Evolutionary conservation across 92 coral and sea anemone species (phyloP).

Genomic region (Montipora capitata): DNA sequence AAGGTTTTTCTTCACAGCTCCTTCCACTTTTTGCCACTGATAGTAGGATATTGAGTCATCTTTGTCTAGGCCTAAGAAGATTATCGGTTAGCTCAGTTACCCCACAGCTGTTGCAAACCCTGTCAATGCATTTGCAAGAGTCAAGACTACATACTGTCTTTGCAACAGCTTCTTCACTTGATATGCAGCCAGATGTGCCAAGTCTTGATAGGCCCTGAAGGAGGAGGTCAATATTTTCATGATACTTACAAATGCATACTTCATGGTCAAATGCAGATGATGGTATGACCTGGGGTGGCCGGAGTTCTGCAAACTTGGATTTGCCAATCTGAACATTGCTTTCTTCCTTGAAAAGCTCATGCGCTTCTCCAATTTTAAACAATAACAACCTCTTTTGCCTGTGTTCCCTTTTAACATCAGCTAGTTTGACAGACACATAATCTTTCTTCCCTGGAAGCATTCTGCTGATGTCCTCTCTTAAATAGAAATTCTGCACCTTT

Average conservation of each 20-base stretch:
- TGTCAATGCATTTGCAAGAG: conserved; percentile 39
- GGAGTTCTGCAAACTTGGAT: conserved; percentile 72
- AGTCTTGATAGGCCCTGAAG: conserved; percentile 57
- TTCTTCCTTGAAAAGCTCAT: neutral
- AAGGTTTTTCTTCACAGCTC: too few relatives aligned
- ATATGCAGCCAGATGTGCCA: conserved; percentile 17
- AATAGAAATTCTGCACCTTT: conserved; percentile 50
- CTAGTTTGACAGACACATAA: conserved; percentile 56
- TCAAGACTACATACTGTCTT: conserved; percentile 69
- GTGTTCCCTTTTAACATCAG: conserved; percentile 31
- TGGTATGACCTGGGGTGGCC: conserved; percentile 61
- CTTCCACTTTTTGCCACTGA: too few relatives aligned
- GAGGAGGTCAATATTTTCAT: conserved; percentile 74
- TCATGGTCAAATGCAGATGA: conserved; percentile 28
- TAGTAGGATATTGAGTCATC: too few relatives aligned
- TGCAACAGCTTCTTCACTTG: conserved; percentile 54
- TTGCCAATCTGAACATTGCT: conserved; percentile 41
- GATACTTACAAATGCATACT: conserved; percentile 70
- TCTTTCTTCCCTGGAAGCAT: conserved; percentile 75
- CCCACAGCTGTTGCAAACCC: too few relatives aligned
- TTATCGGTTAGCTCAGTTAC: too few relatives aligned
- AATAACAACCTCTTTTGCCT: neutral
- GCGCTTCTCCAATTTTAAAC: too few relatives aligned
- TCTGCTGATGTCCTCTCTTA: conserved; percentile 71
- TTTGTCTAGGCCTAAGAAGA: too few relatives aligned